Evolutionary conservation across 2,797 vertebrate genomes (phyloP).

Genomic region (Vipera ursinii): DNA sequence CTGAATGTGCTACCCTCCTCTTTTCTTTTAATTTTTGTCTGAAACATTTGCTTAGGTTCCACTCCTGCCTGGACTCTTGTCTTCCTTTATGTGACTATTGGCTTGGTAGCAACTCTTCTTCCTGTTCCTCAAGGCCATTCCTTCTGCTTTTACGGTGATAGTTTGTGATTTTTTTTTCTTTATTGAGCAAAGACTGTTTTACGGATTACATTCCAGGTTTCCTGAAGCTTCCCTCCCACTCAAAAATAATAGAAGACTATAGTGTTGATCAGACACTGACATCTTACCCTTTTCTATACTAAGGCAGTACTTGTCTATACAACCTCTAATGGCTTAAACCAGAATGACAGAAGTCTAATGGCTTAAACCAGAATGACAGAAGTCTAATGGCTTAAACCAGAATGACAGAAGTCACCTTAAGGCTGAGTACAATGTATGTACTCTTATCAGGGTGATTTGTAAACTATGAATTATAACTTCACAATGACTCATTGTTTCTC

Average conservation of each 20-base stretch:
- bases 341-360: not conserved
- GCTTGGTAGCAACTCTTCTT: not conserved
- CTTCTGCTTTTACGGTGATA: not conserved
- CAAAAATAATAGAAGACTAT: not conserved
- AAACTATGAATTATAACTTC: not conserved
- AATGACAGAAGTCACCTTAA: not conserved
- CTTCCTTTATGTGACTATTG: not conserved
- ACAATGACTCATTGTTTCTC: not conserved
- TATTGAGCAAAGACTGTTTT: not conserved
- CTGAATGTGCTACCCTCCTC: not conserved
- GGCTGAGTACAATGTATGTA: not conserved
- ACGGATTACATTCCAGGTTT: not conserved
- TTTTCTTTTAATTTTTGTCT: not conserved
- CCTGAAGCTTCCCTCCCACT: not conserved
- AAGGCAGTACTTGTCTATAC: not conserved
- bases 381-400: no score
- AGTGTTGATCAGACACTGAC: not conserved
- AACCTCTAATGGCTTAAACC: not conserved
- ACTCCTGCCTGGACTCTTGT: not conserved
- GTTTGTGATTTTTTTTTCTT: not conserved
- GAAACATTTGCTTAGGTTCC: not conserved
- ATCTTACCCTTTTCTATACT: not conserved
- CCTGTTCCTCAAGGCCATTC: not conserved
- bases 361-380: not conserved
- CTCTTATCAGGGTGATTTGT: not conserved